These are phyloP conservation scores for Agonum fuliginosum DNA, from an alignment of 2,888 invertebrate species.

Conservation along the genomic window DNA sequence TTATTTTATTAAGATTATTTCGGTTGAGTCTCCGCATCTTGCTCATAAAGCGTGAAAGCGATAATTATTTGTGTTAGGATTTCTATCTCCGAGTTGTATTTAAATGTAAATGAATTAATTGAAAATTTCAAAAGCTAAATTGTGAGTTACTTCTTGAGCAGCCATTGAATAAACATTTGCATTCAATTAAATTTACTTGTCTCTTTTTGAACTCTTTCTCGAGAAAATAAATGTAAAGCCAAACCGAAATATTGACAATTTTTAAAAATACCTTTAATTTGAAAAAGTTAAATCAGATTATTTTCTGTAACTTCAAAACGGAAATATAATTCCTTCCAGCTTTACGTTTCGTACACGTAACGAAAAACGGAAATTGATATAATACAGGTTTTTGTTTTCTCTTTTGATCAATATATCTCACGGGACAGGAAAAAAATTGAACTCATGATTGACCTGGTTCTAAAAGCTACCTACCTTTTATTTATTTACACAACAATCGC, in stretches of 20 bases:
- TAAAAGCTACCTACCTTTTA: neutral
- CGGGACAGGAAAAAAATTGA: neutral
- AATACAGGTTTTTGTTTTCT: conserved; percentile 15
- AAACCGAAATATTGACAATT: neutral
- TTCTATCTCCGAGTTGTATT: conserved; percentile 19
- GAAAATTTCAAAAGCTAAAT: conserved; percentile 42
- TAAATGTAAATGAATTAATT: conserved; percentile 44
- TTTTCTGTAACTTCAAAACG: neutral
- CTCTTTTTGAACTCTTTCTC: neutral
- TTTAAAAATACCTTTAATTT: neutral
- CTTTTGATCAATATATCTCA: conserved; percentile 20
- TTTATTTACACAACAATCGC: neutral
- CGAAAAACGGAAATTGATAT: conserved; percentile 31
- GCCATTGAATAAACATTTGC: conserved; percentile 32
- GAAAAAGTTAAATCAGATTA: neutral
- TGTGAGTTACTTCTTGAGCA: conserved; percentile 7
- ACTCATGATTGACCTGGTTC: conserved; percentile 1
- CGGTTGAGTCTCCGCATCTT: neutral
- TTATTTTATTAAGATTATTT: conserved; percentile 45
- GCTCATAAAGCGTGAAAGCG: neutral
- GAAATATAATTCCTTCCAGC: conserved; percentile 16
- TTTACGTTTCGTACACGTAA: neutral
- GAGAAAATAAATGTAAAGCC: neutral
- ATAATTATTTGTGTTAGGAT: conserved; percentile 19
- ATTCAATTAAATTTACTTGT: conserved; percentile 38